Percentiles rank a stretch among this genome's conserved stretches.
Evolutionary conservation across 2,113 vertebrate genomes (phyloP).

Genomic region (Gobio gobio): DNA sequence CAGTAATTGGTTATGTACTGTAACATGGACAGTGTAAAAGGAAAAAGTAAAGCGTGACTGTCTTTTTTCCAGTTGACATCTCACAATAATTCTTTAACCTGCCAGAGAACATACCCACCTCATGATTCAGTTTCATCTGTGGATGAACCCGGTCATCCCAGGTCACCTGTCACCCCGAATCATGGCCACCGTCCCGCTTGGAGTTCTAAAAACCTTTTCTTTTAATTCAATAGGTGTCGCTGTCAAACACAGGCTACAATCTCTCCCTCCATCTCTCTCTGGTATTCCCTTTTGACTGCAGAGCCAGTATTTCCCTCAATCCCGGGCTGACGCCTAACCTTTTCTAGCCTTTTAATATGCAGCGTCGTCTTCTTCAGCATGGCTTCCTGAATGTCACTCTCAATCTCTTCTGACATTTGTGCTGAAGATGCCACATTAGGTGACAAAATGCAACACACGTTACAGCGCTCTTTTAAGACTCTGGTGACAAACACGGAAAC

Average conservation of each 20-base stretch:
- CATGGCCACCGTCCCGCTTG: not conserved
- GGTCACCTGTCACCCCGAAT: conserved; percentile 21
- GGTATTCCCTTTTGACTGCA: conserved; percentile 59
- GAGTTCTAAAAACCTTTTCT: not conserved
- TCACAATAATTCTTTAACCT: not conserved
- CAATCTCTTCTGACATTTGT: conserved; percentile 65
- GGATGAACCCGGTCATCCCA: not conserved
- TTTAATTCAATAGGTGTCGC: conserved; percentile 14
- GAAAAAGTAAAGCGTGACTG: not conserved
- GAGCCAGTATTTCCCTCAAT: conserved; percentile 65
- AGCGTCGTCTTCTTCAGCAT: conserved; percentile 56
- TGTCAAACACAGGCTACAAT: not conserved
- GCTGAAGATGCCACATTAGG: conserved; percentile 61
- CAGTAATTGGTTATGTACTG: not conserved
- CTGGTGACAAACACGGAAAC: conserved; percentile 18
- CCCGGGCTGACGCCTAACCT: conserved; percentile 70
- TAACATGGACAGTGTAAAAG: not conserved
- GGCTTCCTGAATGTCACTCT: conserved; percentile 60
- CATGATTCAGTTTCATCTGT: not conserved
- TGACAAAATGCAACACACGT: conserved; percentile 60
- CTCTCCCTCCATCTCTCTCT: conserved; percentile 41
- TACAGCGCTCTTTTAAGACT: conserved; percentile 17
- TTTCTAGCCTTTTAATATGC: conserved; percentile 72
- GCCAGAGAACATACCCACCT: not conserved
- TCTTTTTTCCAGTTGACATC: conserved; percentile 5